These are phyloP conservation scores for Abscondita cerata DNA, from an alignment of 2,888 invertebrate genomes.

Conservation along the genomic window DNA sequence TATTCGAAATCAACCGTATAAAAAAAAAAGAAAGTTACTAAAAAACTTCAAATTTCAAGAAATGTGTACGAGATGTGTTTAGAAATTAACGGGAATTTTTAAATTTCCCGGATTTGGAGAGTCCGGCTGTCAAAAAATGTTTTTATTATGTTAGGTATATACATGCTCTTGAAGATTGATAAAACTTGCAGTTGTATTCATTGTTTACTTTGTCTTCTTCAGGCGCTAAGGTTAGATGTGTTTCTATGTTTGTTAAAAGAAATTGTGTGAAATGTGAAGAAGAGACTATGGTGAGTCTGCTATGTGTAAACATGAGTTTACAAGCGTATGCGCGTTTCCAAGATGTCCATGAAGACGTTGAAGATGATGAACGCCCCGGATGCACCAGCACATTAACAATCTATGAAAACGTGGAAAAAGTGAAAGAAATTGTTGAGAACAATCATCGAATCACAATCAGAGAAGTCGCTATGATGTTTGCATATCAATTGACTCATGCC, in stretches of 20 bases:
- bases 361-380: constrained; percentile 36
- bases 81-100: constrained; percentile 10
- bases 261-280: background rate
- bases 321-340: constrained; percentile 31
- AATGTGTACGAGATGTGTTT: constrained; percentile 12
- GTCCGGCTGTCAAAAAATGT: constrained; percentile 9
- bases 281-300: constrained; percentile 1
- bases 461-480: constrained; percentile 27
- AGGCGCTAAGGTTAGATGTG: constrained; percentile 13
- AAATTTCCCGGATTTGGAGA: constrained; percentile 5
- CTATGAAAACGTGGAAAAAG: constrained; percentile 43
- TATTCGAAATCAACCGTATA: no score
- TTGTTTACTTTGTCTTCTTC: background rate
- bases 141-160: constrained; percentile 12
- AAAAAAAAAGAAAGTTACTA: no score
- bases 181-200: no score
- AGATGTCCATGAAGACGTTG: constrained; percentile 34
- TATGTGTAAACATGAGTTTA: constrained; percentile 16
- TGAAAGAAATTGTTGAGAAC: constrained; percentile 39
- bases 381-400: constrained; percentile 44
- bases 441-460: constrained; percentile 34
- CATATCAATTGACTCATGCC: constrained; percentile 6
- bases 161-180: constrained; percentile 5
- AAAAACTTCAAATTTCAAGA: no score
- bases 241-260: no score